Conservation (phyloP, 2,888 invertebrate genomes). For the Eustalomyia histrio region DNA sequence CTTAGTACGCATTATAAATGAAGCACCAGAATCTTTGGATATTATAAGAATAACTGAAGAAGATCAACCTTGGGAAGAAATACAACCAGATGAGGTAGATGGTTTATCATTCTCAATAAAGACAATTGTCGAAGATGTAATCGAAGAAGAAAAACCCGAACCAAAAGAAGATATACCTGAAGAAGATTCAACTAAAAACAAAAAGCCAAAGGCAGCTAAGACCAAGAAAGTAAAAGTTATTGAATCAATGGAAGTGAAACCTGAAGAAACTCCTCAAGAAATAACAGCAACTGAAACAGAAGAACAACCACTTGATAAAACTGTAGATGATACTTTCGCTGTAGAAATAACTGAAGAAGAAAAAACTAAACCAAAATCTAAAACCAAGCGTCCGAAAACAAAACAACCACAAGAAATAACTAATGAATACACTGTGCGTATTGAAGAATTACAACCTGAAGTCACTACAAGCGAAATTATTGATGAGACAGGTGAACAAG, state of each 20-base stretch:
- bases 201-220: slow-evolving; percentile 65
- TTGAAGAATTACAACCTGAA: slow-evolving; percentile 77
- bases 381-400: slow-evolving; percentile 66
- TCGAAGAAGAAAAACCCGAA: slow-evolving; percentile 72
- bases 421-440: slow-evolving; percentile 70
- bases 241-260: slow-evolving; percentile 80
- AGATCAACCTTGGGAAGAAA: slow-evolving; percentile 58
- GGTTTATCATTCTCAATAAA: slow-evolving; percentile 67
- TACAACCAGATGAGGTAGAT: slow-evolving; percentile 64
- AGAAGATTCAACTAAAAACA: slow-evolving; percentile 62
- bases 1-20: slow-evolving; percentile 74
- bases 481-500: slow-evolving; percentile 73
- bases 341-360: slow-evolving; percentile 6
- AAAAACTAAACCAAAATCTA: slow-evolving; percentile 66
- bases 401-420: slow-evolving; percentile 38
- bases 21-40: slow-evolving; percentile 69
- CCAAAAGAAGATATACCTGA: slow-evolving; percentile 73
- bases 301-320: slow-evolving; percentile 16
- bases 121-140: slow-evolving; percentile 73
- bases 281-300: slow-evolving; percentile 52
- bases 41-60: slow-evolving; percentile 64
- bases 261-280: slow-evolving; percentile 62
- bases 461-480: slow-evolving; percentile 76
- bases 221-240: slow-evolving; percentile 65
- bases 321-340: background rate